Conservation (phyloP, 2,888 invertebrate species). For the Spialia ferax region DNA sequence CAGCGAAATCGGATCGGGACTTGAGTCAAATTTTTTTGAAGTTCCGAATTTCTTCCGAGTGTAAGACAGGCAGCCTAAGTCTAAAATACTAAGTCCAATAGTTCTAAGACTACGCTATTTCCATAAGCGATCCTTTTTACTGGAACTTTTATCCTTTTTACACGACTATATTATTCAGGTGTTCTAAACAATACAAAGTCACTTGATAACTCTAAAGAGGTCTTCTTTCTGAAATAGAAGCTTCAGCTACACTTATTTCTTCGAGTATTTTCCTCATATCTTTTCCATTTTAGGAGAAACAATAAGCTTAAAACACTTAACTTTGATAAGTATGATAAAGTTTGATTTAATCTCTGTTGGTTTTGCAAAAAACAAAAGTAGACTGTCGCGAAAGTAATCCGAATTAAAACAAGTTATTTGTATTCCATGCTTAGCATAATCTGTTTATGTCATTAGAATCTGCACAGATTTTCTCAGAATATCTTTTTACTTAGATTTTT, state of each 20-base stretch:
- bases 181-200: no score
- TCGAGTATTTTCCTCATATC: slow-evolving; percentile 2
- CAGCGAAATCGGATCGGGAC: no score
- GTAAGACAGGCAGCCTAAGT: no score
- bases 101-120: no score
- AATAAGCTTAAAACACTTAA: slow-evolving; percentile 8
- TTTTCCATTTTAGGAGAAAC: neutral
- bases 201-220: no score
- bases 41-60: no score
- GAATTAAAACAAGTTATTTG: slow-evolving; percentile 29
- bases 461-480: neutral
- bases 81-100: no score
- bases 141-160: no score
- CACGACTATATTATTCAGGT: no score
- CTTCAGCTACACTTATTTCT: neutral
- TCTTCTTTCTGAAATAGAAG: neutral
- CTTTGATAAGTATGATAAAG: slow-evolving; percentile 29
- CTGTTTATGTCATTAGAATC: slow-evolving; percentile 22
- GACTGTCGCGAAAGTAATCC: slow-evolving; percentile 24
- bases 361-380: slow-evolving; percentile 25
- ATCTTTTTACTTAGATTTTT: neutral
- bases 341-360: slow-evolving; percentile 30
- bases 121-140: no score
- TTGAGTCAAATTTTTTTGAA: no score
- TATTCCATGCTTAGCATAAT: slow-evolving; percentile 27